Evolutionary conservation across 2,113 vertebrate species (phyloP).

Genomic region (Atherinomorus stipes): DNA sequence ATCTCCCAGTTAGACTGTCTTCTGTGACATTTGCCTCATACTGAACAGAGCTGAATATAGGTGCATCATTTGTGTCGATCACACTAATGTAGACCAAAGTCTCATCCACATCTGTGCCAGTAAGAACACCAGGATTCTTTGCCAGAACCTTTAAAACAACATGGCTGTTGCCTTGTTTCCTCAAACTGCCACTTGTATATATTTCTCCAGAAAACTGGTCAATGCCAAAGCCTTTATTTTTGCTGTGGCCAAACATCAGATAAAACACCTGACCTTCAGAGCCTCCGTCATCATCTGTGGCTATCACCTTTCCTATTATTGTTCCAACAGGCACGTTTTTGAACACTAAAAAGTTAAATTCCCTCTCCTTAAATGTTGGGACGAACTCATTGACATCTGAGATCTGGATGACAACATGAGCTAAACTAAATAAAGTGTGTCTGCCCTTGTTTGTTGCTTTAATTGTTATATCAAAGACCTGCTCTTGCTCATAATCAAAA

Average conservation of each 20-base stretch:
- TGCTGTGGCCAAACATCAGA: conserved; percentile 74
- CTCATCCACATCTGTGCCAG: conserved; percentile 77
- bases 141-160: conserved; percentile 75
- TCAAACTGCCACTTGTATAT: conserved; percentile 71
- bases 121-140: conserved; percentile 81
- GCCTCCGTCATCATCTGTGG: conserved; percentile 79
- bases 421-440: conserved; percentile 69
- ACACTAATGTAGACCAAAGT: conserved; percentile 74
- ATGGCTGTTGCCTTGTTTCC: conserved; percentile 64
- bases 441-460: conserved; percentile 74
- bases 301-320: conserved; percentile 73
- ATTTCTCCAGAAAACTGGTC: conserved; percentile 74
- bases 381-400: conserved; percentile 79
- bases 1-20: conserved; percentile 65
- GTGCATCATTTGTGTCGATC: conserved; percentile 78
- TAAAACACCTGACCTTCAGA: conserved; percentile 79
- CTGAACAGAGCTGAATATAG: conserved; percentile 65
- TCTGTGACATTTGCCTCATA: conserved; percentile 72
- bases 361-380: conserved; percentile 71
- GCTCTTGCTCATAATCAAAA: conserved; percentile 81
- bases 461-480: conserved; percentile 76
- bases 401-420: conserved; percentile 75
- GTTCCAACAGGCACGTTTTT: conserved; percentile 73
- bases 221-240: conserved; percentile 74
- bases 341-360: conserved; percentile 75